Evolutionary conservation across 2,797 vertebrate species (phyloP).

Genomic region (Pterois miles): DNA sequence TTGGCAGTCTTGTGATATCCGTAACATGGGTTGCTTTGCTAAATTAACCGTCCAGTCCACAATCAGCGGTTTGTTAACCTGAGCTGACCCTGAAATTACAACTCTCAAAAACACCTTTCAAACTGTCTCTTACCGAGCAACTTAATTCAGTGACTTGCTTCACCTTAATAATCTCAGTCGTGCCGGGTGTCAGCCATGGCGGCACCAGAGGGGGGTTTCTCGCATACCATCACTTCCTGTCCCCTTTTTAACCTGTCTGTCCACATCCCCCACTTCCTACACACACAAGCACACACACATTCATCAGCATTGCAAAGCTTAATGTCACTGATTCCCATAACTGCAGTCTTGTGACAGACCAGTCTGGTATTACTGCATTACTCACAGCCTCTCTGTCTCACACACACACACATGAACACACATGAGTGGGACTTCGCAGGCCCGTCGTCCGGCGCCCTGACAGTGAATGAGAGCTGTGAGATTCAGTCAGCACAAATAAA

Average conservation of each 20-base stretch:
- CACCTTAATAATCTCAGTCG: neutral
- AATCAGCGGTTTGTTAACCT: neutral
- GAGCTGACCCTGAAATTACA: neutral
- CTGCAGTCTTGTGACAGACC: conserved; percentile 74
- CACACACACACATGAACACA: conserved; percentile 12
- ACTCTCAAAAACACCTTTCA: neutral
- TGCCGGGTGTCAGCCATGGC: neutral
- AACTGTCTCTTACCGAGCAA: neutral
- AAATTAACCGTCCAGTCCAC: neutral
- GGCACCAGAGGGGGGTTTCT: neutral
- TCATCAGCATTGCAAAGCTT: conserved; percentile 33
- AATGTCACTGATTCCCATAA: conserved; percentile 66
- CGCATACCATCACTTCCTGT: conserved; percentile 54
- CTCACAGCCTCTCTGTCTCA: conserved; percentile 39
- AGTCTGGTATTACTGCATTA: conserved; percentile 58
- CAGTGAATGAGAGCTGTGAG: conserved; percentile 44
- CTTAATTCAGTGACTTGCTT: neutral
- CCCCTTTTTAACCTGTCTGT: conserved; percentile 24
- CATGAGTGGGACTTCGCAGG: conserved; percentile 22
- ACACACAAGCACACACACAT: conserved; percentile 29
- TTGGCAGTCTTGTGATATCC: neutral
- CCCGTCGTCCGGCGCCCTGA: conserved; percentile 54
- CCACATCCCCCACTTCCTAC: conserved; percentile 34
- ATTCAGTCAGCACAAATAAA: conserved; percentile 54
- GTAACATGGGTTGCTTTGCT: neutral